phyloP scores from a whole-genome alignment of 23 tunicate genomes.

The Botrylloides violaceus region DNA sequence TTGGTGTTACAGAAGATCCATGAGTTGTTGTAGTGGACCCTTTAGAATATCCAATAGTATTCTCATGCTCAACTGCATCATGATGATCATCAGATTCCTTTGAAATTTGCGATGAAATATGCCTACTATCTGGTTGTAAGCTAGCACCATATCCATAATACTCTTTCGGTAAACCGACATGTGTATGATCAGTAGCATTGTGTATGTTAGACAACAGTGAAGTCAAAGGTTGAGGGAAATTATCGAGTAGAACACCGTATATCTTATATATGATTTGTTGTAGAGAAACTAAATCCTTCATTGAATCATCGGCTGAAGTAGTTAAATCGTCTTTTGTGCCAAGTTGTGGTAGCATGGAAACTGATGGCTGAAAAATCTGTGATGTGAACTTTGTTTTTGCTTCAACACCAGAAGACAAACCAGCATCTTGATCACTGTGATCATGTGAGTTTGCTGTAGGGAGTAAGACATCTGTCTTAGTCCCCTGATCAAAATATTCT shows the following conservation, averaged over 20 bases:
- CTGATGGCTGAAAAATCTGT: too few relatives aligned
- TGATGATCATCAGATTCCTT: too few relatives aligned
- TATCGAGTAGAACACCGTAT: neutral
- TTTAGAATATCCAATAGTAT: too few relatives aligned
- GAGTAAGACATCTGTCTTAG: neutral
- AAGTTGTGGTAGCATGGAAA: too few relatives aligned
- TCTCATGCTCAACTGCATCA: too few relatives aligned
- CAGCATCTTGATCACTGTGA: neutral
- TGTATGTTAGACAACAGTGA: conserved; percentile 6
- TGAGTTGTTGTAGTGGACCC: too few relatives aligned
- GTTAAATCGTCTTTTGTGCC: neutral
- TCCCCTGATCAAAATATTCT: neutral
- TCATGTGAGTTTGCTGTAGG: neutral
- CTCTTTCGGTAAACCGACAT: neutral
- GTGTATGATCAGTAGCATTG: conserved; percentile 7
- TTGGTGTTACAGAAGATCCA: too few relatives aligned
- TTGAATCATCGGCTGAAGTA: neutral
- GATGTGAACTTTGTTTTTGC: neutral
- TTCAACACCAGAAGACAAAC: neutral
- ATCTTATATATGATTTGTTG: neutral
- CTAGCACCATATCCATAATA: neutral
- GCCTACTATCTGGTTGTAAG: too few relatives aligned
- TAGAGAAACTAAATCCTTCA: conserved; percentile 1
- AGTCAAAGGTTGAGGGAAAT: neutral
- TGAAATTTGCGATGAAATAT: too few relatives aligned